A percentile compares a stretch with the other conserved stretches of the same genome.
Conservation (phyloP, 2,888 invertebrate genomes). For the Rhagium mordax region DNA sequence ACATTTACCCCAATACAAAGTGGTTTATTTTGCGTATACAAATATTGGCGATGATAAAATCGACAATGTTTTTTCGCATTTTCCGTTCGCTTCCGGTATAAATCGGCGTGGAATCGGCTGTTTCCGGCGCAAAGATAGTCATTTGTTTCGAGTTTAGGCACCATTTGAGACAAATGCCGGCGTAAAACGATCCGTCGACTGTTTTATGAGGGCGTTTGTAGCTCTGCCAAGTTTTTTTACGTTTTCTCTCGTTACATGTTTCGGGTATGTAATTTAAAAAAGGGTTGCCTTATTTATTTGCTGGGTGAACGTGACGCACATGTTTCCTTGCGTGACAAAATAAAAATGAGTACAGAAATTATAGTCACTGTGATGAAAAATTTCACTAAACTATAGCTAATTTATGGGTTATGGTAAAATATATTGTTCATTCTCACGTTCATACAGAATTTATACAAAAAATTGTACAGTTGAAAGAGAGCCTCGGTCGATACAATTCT, state of each 20-base stretch:
- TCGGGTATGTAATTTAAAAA: conserved; percentile 32
- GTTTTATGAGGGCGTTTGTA: conserved; percentile 28
- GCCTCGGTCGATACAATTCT: neutral
- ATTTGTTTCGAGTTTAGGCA: conserved; percentile 63
- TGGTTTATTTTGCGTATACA: conserved; percentile 62
- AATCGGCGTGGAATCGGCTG: conserved; percentile 56
- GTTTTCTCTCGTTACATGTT: conserved; percentile 5
- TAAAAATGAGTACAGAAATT: conserved; percentile 46
- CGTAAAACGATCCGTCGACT: conserved; percentile 41
- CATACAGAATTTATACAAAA: conserved; percentile 44
- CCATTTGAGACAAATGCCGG: conserved; percentile 61
- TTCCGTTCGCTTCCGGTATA: conserved; percentile 64
- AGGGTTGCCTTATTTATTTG: conserved; percentile 42
- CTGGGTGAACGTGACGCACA: conserved; percentile 40
- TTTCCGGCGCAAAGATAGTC: conserved; percentile 60
- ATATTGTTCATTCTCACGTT: conserved; percentile 48
- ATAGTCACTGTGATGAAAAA: conserved; percentile 46
- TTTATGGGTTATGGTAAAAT: conserved; percentile 44
- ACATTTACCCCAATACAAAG: conserved; percentile 57
- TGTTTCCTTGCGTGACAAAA: conserved; percentile 46
- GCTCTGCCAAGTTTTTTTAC: conserved; percentile 28
- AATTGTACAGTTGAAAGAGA: neutral
- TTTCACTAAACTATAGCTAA: conserved; percentile 45
- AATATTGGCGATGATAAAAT: conserved; percentile 58
- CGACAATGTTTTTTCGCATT: conserved; percentile 64